Conservation (phyloP, 2,797 vertebrate genomes). For the Oreortyx pictus region DNA sequence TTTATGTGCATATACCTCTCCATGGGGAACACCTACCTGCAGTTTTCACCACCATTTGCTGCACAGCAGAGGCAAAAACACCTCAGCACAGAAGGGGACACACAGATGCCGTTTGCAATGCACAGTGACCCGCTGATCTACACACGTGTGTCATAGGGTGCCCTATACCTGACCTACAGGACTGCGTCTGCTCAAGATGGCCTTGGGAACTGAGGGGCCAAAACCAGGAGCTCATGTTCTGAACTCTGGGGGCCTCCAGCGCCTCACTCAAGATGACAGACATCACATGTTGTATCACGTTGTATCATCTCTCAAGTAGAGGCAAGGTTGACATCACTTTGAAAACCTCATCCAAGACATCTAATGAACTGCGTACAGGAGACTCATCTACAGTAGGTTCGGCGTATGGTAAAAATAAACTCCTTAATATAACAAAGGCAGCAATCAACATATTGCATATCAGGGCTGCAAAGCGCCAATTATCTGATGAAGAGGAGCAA, state of each 20-base stretch:
- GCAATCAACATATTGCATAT: conserved; percentile 33
- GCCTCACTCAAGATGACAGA: not conserved
- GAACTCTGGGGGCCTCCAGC: not conserved
- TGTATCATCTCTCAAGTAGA: not conserved
- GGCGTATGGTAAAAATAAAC: not conserved
- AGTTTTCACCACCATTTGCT: not conserved
- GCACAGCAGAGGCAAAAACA: not conserved
- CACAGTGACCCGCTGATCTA: not conserved
- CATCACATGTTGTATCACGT: not conserved
- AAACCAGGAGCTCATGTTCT: not conserved
- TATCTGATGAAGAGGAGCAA: conserved; percentile 25
- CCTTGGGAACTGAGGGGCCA: not conserved
- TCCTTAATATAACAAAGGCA: conserved; percentile 47
- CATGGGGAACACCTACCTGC: not conserved
- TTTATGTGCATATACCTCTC: not conserved
- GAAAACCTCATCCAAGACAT: conserved; percentile 10
- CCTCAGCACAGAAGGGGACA: fast-evolving
- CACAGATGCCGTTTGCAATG: fast-evolving
- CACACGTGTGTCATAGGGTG: fast-evolving
- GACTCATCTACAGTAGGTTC: conserved; percentile 13
- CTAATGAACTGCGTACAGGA: conserved; percentile 13
- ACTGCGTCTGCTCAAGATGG: not conserved
- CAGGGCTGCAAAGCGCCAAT: not conserved
- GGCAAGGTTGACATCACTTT: conserved; percentile 25
- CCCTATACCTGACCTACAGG: not conserved